Base-by-base conservation (phyloP, 2,113 vertebrate genomes). In the Takifugu bimaculatus region DNA sequence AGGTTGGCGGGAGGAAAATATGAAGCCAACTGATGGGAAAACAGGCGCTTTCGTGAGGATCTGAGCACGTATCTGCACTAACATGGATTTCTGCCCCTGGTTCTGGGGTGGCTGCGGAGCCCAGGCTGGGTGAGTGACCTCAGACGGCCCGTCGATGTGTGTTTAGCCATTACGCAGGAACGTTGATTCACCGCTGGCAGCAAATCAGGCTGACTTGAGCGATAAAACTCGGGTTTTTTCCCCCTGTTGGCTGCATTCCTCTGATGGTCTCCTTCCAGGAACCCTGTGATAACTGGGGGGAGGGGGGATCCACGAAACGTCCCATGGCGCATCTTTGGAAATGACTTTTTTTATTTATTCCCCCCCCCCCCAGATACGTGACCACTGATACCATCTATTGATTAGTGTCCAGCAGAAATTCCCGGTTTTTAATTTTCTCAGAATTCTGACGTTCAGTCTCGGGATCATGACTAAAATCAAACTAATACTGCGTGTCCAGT, bases 101-200 rank as follows among this genome's bases (percentile, higher is more conserved):
- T 9, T 29, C n/a, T 32, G 0, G 28, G 62, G 27, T 26, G 49
- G 4, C 50, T 45, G 4, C 42, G 32, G 48, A 59, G 63, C 50
- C 53, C 51, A 67, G 77, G 58, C 54, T 14, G 48, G 75, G 74
- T 77, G 57, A 82, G 68, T 68, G 86, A 86, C 87, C 88, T 81
- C 14, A 72, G 75, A 26, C 61, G 57, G 60, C 49, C 50, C 45
- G 52, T 51, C 71, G 68, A 56, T 81, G 71, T 79, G 80, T 90
- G 84, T 86, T 88, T 80, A 65, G 75, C 63, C 52, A 62, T 79
- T 70, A 62, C 75, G 71, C 70, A 79, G 75, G 68, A 77, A 83
- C 83, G 67, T 81, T 85, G 87, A 81, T 60, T 80, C 54, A 54
- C 53, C 3, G 20, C 54, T 15, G 55, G 28, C 53, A 53, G 13